Evolutionary conservation across 1,140 invertebrate genomes (phyloP), one percentile per base, ranked within the genome.

Genomic region (Eciton burchellii): DNA sequence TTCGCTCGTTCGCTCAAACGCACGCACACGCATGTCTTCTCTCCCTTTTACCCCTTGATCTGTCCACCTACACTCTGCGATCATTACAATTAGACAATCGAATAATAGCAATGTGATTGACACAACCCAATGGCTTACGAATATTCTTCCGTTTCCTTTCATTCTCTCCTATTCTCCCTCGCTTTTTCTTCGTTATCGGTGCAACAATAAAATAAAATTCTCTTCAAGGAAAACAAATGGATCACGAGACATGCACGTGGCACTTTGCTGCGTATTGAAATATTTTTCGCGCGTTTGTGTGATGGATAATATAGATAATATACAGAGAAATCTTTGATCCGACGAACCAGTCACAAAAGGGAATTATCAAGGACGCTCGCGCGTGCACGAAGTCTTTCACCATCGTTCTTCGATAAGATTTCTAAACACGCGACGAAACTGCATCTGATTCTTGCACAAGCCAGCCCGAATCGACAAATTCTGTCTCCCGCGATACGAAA

Each of bases 341-440:
- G 91, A 91, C 87, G 90, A 91, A 91, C 89, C 90, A 92, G 90
- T 90, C 88, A 84, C 89, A 76, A 87, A 87, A 83, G 79, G 68
- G 77, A 76, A 19, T 81, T 29, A 63, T 79, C 73, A 73, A 84
- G 81, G 68, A 84, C 85, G 73, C 45, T 54, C 54, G 84, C 72
- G 47, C 65, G 68, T 82, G 47, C 85, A 71, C 79, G 43, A 82
- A 85, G 63, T 71, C 57, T 60, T 59, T 59, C 77, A 60, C n/a
- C n/a, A n/a, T n/a, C n/a, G 59, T 73, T 43, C 26, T 73, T 83
- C 70, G 73, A 87, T 81, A 65, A 77, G 65, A 85, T 85, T 77
- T 45, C 47, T 63, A 84, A 70, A 63, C 79, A 76, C 45, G 81
- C 81, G 84, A 83, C 60, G 72, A 60, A 66, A 84, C 72, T 70